A percentile compares a stretch with the other conserved stretches of the same genome.
Conservation (phyloP, 2,888 invertebrate species). For the Acronicta psi region DNA sequence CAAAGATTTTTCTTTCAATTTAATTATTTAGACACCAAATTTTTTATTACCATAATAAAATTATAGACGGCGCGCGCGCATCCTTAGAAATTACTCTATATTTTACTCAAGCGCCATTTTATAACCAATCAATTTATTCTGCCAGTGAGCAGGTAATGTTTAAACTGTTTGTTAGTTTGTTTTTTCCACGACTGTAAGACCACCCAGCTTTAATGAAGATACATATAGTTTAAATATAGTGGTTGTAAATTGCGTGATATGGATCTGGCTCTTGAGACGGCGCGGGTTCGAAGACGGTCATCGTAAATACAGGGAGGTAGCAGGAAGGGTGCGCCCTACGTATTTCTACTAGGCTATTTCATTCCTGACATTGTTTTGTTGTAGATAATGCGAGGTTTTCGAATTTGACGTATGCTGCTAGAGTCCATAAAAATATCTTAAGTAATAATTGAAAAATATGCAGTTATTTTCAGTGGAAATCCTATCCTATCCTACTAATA, state of each 20-base stretch:
- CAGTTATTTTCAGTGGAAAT: too few relatives aligned
- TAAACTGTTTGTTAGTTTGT: conserved; percentile 12
- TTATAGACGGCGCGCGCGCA: not conserved
- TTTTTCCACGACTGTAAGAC: conserved; percentile 33
- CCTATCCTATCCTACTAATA: too few relatives aligned
- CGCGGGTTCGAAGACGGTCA: conserved; percentile 64
- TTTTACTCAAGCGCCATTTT: not conserved
- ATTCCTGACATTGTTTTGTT: too few relatives aligned
- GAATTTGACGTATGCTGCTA: too few relatives aligned
- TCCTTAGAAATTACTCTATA: not conserved
- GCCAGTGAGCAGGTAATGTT: conserved; percentile 16
- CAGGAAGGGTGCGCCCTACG: not conserved
- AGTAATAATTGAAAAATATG: too few relatives aligned
- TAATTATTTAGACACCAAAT: not conserved
- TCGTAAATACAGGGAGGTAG: conserved; percentile 49
- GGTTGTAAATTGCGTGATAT: conserved; percentile 51
- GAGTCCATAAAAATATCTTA: too few relatives aligned
- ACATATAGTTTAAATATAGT: conserved; percentile 54
- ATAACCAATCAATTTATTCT: conserved; percentile 11
- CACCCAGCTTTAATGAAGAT: conserved; percentile 54
- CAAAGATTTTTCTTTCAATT: too few relatives aligned
- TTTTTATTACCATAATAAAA: not conserved
- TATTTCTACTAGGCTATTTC: too few relatives aligned
- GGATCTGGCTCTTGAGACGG: conserved; percentile 57
- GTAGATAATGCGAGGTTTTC: too few relatives aligned